These are phyloP conservation scores for Alectoris magna DNA, from an alignment of 2,797 vertebrate genomes.

Conservation along the genomic window DNA sequence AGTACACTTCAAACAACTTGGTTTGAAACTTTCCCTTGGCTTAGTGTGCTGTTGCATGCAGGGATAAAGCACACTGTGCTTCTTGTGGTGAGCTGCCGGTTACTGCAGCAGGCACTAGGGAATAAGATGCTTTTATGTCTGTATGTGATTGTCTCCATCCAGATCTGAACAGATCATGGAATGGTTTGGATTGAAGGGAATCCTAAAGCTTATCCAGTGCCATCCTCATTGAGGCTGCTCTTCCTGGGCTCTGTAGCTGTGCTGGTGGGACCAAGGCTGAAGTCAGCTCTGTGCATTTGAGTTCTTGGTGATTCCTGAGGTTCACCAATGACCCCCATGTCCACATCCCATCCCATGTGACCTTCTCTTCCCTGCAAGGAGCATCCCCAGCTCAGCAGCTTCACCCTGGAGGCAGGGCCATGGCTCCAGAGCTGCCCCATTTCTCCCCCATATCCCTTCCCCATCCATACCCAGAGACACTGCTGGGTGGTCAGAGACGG, in stretches of 20 bases:
- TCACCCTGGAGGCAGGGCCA: background rate
- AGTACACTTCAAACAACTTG: constrained; percentile 8
- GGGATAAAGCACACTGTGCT: background rate
- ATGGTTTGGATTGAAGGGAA: background rate
- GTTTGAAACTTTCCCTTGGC: background rate
- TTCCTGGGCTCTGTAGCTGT: background rate
- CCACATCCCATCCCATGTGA: rapidly evolving
- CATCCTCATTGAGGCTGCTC: background rate
- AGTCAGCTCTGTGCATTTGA: background rate
- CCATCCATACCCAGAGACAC: background rate
- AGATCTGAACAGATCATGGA: background rate
- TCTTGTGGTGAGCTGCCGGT: background rate
- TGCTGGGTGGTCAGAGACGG: background rate
- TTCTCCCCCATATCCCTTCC: background rate
- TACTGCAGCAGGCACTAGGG: background rate
- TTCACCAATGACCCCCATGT: background rate
- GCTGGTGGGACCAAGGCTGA: background rate
- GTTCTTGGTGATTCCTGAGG: background rate
- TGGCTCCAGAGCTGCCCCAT: background rate
- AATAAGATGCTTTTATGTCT: background rate
- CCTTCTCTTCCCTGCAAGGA: background rate
- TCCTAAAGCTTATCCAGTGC: background rate
- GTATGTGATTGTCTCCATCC: background rate
- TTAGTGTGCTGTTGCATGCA: constrained; percentile 49
- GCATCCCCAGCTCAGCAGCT: background rate